Conservation (phyloP, 92 coral and sea anemone genomes). For the Siderastrea siderea region DNA sequence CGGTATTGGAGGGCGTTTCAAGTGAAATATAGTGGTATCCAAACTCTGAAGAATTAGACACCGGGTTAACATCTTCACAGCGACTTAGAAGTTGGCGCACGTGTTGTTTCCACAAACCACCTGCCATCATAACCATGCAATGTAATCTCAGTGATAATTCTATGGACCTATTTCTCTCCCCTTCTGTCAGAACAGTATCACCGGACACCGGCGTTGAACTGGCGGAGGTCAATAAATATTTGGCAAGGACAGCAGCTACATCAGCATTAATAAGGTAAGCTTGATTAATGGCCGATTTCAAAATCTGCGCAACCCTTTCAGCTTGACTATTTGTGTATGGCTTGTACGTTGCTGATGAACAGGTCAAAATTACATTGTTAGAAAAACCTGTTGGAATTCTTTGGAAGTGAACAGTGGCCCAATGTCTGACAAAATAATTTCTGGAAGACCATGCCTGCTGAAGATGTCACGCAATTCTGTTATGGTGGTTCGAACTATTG, state of each 20-base stretch:
- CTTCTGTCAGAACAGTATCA: too few species aligned
- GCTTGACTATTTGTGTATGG: slow-evolving; percentile 71
- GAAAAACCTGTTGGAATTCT: slow-evolving; percentile 66
- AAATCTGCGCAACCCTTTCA: slow-evolving; percentile 62
- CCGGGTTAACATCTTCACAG: too few species aligned
- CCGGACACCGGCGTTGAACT: too few species aligned
- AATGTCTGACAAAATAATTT: slow-evolving; percentile 67
- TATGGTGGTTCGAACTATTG: slow-evolving; percentile 59
- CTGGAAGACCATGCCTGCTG: slow-evolving; percentile 71
- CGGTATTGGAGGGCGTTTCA: too few species aligned
- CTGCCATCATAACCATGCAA: too few species aligned
- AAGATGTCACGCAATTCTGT: slow-evolving; percentile 53
- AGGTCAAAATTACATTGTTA: slow-evolving; percentile 56
- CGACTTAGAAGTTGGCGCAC: too few species aligned
- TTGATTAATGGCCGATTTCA: slow-evolving; percentile 32
- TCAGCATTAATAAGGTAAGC: slow-evolving; percentile 4
- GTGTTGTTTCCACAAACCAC: too few species aligned
- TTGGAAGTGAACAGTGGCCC: slow-evolving; percentile 58
- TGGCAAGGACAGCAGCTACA: slow-evolving; percentile 19
- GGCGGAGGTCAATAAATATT: slow-evolving; percentile 14
- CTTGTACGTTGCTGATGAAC: slow-evolving; percentile 52
- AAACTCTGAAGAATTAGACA: too few species aligned
- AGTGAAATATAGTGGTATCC: too few species aligned
- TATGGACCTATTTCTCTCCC: too few species aligned
- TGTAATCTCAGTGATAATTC: too few species aligned